Base-by-base conservation (phyloP, 2,888 invertebrate species). In the Zhuqinia jingwanae region DNA sequence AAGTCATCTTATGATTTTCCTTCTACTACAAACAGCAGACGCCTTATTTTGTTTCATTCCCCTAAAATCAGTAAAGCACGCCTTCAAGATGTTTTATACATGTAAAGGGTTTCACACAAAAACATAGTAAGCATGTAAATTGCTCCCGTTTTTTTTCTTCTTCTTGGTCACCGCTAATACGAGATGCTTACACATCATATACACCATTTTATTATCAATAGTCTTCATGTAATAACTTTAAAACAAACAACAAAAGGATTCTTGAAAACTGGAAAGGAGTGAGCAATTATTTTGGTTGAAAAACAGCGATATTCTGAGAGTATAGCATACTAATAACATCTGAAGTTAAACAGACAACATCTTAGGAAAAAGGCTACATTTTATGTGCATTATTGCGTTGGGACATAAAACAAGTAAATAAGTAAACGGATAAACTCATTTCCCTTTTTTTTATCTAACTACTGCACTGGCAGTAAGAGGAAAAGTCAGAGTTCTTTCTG, bases 401-500 rank as follows among this genome's bases (percentile, higher is more conserved):
- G n/a, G 25, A 30, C 50, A 30, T 73, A 50, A 73, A 73, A 73
- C 17, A 45, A n/a, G 73, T 50, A 73, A 73, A 73, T 73, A 73
- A 50, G 45, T 53, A 50, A 73, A 20, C 10, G 22, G 36, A 42
- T 20, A 56, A 42, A 76, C 22, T 58, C 20, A 58, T 73, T 81
- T 81, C 60, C 47, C 17, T 53, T 53, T 56, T 60, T 83, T 65
- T 83, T 75, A 83, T 83, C 83, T 65, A 50, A n/a, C n/a, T n/a
- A n/a, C n/a, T n/a, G n/a, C n/a, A 47, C 83, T 83, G 83, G 65
- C 76, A 83, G 75, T 30, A 65, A 53, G 65, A 63, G 76, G 76
- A 20, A 65, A 53, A 60, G 63, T 22, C 63, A 8, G 45, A n/a
- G n/a, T n/a, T n/a, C n/a, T 36, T 58, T 36, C 50, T 17, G n/a